Conservation (phyloP, 2,888 invertebrate genomes). For the Coenonympha arcania region DNA sequence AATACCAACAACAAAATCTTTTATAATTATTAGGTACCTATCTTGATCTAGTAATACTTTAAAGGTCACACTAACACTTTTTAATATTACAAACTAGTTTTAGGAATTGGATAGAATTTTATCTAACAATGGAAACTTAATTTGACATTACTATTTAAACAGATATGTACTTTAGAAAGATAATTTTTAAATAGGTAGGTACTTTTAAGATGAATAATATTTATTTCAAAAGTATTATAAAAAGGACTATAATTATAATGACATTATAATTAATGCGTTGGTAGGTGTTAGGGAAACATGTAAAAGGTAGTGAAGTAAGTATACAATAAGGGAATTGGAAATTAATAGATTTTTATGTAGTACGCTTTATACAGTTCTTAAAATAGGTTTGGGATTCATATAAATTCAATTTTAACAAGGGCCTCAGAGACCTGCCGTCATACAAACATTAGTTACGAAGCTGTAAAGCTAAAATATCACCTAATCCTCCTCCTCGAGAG, state of each 20-base stretch:
- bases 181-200: conserved; percentile 38
- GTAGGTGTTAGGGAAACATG: conserved; percentile 8
- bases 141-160: conserved; percentile 53
- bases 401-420: conserved; percentile 32
- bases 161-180: conserved; percentile 64
- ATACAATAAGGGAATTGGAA: conserved; percentile 1
- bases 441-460: conserved; percentile 55
- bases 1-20: conserved; percentile 9
- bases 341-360: conserved; percentile 2
- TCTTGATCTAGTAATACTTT: conserved; percentile 60
- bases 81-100: conserved; percentile 32
- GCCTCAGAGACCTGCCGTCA: conserved; percentile 56
- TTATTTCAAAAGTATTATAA: conserved; percentile 20
- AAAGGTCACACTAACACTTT: conserved; percentile 41
- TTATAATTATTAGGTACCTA: conserved; percentile 25
- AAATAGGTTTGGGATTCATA: conserved; percentile 16
- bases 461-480: conserved; percentile 74
- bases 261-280: conserved; percentile 23
- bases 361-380: conserved; percentile 12
- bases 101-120: conserved; percentile 31
- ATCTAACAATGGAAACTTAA: conserved; percentile 41
- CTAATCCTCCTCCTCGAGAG: conserved; percentile 56
- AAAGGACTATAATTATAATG: conserved; percentile 26
- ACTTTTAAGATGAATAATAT: conserved; percentile 20
- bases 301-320: too few species aligned